Evolutionary conservation across 2,888 invertebrate genomes (phyloP).

Genomic region (Phortica okadai): DNA sequence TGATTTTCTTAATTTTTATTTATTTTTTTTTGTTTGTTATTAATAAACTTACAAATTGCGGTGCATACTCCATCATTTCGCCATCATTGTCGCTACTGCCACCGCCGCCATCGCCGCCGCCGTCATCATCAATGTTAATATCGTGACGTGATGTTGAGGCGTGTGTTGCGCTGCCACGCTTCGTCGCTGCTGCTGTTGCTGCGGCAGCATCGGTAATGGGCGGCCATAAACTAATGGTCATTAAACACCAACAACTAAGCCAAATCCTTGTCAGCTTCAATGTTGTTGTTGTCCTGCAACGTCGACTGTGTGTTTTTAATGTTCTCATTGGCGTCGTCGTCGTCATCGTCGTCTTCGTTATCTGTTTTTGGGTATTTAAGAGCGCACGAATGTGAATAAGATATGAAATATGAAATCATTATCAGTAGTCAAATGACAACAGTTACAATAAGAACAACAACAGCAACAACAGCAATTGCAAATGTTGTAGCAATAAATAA

Average conservation of each 20-base stretch:
- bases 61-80: constrained; percentile 73
- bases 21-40: background rate
- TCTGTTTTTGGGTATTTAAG: background rate
- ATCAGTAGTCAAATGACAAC: background rate
- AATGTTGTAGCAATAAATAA: constrained; percentile 13
- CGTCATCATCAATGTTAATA: constrained; percentile 40
- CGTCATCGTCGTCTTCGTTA: no score
- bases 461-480: background rate
- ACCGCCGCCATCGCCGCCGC: constrained; percentile 48
- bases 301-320: background rate
- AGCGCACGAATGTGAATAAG: background rate
- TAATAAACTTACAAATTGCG: constrained; percentile 71
- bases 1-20: no score
- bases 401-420: background rate
- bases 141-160: background rate
- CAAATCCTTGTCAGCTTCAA: background rate
- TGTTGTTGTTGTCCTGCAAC: background rate
- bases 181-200: constrained; percentile 37
- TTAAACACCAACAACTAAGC: constrained; percentile 22
- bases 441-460: background rate
- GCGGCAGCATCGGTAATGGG: constrained; percentile 12
- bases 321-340: background rate
- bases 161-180: background rate
- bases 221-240: constrained; percentile 23
- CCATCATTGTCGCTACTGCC: constrained; percentile 48